Base-by-base conservation (phyloP, 2,797 vertebrate species). In the Clarias fuscus region DNA sequence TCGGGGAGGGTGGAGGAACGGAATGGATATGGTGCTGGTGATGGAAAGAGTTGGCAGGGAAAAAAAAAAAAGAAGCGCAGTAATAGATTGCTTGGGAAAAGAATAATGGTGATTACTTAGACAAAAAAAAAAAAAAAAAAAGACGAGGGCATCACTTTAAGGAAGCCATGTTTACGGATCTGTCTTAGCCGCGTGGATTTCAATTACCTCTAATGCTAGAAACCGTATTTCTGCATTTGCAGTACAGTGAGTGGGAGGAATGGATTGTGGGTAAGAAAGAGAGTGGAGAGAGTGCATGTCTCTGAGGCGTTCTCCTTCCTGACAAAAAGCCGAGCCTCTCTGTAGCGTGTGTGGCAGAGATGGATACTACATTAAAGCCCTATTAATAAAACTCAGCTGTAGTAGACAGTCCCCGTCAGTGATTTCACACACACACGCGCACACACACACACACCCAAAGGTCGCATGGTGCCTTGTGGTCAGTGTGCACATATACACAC, bases 361-460 rank as follows among this genome's bases (percentile, higher is more conserved):
- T 81, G 67, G 61, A 87, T 86, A 82, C 79, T 56, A 79, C 79
- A 81, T 86, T 88, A 79, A 94, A 92, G 92, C 81, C 91, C 92
- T 94, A 93, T 95, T 95, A 95, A 95, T 94, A 93, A 94, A 95
- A 94, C 93, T 93, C 94, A 86, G 92, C 92, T 87, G 91, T 94
- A 94, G 94, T 94, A 93, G 93, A 91, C 92, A 93, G 92, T 92
- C 91, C 92, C 93, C 92, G 93, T 91, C 91, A 93, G 93, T 92
- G 92, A 90, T 93, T 24, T 83, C 65, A 15, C 24, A 17, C 65
- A 27, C 13, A 67, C 65, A 67, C 65, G 24, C 71, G 8, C 53
- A 13, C 53, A 59, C 75, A 22, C 56, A 33, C 4, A n/a, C 17
- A 6, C 65, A 83, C 65, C 27, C 11, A 62, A 33, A 43, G 8